A percentile compares a stretch with the other conserved stretches of the same genome.
Conservation (phyloP, 2,888 invertebrate genomes). For the Ormyrus labotus region DNA sequence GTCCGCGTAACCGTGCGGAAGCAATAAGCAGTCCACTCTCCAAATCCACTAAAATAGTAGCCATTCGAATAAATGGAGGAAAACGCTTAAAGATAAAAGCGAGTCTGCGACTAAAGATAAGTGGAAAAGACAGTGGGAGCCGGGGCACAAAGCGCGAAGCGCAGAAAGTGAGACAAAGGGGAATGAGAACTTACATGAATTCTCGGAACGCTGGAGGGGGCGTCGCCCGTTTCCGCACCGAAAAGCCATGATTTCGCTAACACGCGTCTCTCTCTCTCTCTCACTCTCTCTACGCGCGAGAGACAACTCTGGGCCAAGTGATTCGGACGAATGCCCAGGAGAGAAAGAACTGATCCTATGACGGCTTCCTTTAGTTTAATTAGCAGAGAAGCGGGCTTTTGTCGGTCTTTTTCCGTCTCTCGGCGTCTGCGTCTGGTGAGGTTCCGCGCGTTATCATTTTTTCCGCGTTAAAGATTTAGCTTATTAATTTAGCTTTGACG, state of each 20-base stretch:
- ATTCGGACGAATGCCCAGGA: constrained; percentile 16
- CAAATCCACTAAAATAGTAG: too few species aligned
- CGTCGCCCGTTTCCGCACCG: neutral
- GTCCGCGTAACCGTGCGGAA: too few species aligned
- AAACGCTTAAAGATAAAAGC: neutral
- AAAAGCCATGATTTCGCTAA: constrained; percentile 17
- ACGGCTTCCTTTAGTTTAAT: constrained; percentile 16
- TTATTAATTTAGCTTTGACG: too few species aligned
- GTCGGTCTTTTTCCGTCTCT: constrained; percentile 1
- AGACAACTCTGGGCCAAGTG: neutral
- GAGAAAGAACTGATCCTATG: constrained; percentile 20
- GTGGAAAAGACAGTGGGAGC: neutral
- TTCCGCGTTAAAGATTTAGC: neutral
- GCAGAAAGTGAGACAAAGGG: constrained; percentile 28
- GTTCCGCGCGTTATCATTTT: neutral
- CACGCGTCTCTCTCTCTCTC: neutral
- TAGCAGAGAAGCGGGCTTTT: neutral
- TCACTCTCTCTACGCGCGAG: neutral
- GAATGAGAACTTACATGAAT: constrained; percentile 13
- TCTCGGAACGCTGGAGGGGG: neutral
- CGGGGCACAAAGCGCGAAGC: constrained; percentile 5
- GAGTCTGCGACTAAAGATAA: neutral
- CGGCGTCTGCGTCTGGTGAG: neutral
- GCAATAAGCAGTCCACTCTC: too few species aligned
- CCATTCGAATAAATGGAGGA: neutral